phyloP scores from a whole-genome alignment of 2,113 vertebrate species.

The Sylvia atricapilla region DNA sequence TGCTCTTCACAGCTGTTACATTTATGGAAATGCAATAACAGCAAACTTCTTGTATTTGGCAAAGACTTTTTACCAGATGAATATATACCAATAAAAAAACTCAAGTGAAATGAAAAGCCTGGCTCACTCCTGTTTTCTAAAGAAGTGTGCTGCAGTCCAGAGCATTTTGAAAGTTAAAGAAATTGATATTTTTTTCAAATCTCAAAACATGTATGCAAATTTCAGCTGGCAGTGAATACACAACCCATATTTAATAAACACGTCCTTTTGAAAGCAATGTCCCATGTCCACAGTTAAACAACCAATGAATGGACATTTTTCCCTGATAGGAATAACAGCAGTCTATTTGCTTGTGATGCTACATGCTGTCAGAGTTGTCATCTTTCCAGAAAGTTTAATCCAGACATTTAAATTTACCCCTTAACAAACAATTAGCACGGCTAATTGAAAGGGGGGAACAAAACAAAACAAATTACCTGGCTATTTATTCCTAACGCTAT shows the following conservation, averaged over 20 bases:
- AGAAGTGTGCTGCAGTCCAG: slow-evolving; percentile 20
- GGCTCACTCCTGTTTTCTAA: slow-evolving; percentile 6
- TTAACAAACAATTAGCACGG: neutral
- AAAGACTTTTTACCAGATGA: slow-evolving; percentile 54
- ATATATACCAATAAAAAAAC: slow-evolving; percentile 33
- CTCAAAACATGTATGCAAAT: slow-evolving; percentile 30
- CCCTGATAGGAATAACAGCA: neutral
- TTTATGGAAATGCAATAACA: slow-evolving; percentile 69
- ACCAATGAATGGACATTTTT: neutral
- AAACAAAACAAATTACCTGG: neutral
- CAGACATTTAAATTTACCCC: neutral
- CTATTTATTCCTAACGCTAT: neutral
- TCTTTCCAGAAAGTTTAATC: slow-evolving; percentile 58
- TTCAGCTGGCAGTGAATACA: neutral
- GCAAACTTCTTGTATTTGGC: slow-evolving; percentile 74
- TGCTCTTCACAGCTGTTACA: slow-evolving; percentile 53
- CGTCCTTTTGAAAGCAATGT: neutral
- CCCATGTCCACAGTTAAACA: neutral
- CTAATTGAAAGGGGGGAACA: neutral
- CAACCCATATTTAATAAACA: slow-evolving; percentile 3
- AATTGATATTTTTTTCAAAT: neutral
- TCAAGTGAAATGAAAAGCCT: slow-evolving; percentile 14
- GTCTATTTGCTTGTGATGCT: neutral
- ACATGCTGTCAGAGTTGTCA: slow-evolving; percentile 6
- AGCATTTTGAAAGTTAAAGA: slow-evolving; percentile 39